A percentile compares a stretch with the other conserved stretches of the same genome.
Conservation (phyloP, 2,797 vertebrate species). For the Sebastes steindachneri region DNA sequence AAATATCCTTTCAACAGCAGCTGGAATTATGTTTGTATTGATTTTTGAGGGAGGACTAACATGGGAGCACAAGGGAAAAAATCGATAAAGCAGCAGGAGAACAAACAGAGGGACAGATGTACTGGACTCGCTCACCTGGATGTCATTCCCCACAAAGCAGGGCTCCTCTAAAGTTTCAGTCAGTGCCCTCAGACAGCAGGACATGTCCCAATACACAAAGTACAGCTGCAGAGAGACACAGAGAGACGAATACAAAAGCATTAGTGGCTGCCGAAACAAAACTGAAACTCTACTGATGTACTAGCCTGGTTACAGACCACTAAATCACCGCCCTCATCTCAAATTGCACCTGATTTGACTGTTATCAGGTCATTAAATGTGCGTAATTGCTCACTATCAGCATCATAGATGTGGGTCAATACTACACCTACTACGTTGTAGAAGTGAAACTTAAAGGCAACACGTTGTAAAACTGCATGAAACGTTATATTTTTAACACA, state of each 20-base stretch:
- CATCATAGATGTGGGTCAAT: not conserved
- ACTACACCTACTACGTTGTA: not conserved
- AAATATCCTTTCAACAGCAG: not conserved
- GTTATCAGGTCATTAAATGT: not conserved
- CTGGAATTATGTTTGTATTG: constrained; percentile 35
- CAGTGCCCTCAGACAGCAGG: constrained; percentile 74
- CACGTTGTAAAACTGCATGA: not conserved
- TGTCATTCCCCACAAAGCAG: constrained; percentile 44
- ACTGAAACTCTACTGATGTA: not conserved
- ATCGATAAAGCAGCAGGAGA: constrained; percentile 33
- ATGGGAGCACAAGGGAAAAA: not conserved
- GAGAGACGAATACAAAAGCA: not conserved
- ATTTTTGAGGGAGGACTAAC: not conserved
- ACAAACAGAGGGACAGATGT: constrained; percentile 33
- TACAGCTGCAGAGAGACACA: constrained; percentile 72
- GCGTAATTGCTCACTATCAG: not conserved
- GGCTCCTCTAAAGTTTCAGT: constrained; percentile 76
- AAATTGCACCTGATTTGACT: not conserved
- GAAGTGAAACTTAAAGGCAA: too few species aligned
- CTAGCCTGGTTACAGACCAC: not conserved
- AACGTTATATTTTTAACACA: not conserved
- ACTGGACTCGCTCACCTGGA: constrained; percentile 76
- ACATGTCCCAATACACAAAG: constrained; percentile 84
- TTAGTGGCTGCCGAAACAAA: not conserved
- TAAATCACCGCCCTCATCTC: not conserved